These are phyloP conservation scores for Cheilosia soror DNA, from an alignment of 2,888 invertebrate genomes.

Conservation along the genomic window DNA sequence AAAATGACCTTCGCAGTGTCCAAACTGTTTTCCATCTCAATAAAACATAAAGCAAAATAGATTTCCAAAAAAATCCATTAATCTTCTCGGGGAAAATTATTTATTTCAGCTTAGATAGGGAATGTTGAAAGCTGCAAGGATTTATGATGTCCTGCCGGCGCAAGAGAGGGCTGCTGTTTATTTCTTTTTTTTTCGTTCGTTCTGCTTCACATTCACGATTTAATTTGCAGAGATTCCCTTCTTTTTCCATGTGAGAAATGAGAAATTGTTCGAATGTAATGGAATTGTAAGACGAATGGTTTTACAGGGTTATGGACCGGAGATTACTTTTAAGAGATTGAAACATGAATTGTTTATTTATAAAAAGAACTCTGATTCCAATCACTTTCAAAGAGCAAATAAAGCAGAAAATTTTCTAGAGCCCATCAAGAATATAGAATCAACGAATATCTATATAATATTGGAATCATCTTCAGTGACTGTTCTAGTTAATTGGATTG, in stretches of 20 bases:
- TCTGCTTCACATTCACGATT: slow-evolving; percentile 20
- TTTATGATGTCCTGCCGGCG: slow-evolving; percentile 61
- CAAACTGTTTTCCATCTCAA: slow-evolving; percentile 66
- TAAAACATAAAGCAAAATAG: slow-evolving; percentile 59
- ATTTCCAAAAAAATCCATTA: slow-evolving; percentile 60
- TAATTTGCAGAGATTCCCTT: slow-evolving; percentile 30
- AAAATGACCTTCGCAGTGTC: slow-evolving; percentile 45
- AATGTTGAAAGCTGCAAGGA: slow-evolving; percentile 60
- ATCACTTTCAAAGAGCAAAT: not conserved
- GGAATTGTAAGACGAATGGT: slow-evolving; percentile 3
- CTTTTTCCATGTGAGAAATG: not conserved
- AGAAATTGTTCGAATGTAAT: not conserved
- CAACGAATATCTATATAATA: too few species aligned
- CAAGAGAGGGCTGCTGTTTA: slow-evolving; percentile 1
- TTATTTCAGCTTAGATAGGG: slow-evolving; percentile 57
- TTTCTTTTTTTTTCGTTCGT: not conserved
- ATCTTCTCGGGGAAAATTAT: slow-evolving; percentile 55
- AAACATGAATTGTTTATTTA: slow-evolving; percentile 2
- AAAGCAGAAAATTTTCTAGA: too few species aligned
- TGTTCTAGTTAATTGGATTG: too few species aligned
- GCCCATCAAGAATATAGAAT: too few species aligned
- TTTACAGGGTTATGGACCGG: not conserved
- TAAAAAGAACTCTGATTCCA: not conserved
- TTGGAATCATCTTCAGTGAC: too few species aligned
- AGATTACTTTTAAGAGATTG: slow-evolving; percentile 6